phyloP scores from a whole-genome alignment of 1,140 invertebrate genomes.

The Heliconius himera region DNA sequence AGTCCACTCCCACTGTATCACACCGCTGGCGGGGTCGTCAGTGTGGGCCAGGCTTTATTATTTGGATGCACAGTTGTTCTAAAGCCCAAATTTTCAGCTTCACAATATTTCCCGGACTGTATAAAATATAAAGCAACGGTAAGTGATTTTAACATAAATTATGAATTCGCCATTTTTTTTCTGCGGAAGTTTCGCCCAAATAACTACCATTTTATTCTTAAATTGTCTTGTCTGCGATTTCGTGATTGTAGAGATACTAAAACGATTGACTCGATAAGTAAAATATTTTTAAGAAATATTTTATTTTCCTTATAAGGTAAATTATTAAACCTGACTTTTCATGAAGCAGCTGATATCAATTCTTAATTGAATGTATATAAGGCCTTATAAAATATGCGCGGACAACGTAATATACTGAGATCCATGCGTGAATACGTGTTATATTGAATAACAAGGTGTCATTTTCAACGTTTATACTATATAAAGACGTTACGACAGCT shows the following conservation, averaged over 20 bases:
- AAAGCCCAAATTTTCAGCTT: slow-evolving; percentile 96
- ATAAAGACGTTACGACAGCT: no score
- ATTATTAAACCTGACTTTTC: no score
- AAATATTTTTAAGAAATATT: no score
- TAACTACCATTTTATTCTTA: no score
- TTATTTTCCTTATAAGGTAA: no score
- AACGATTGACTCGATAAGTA: no score
- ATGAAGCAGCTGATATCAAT: not conserved
- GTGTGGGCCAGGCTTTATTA: slow-evolving; percentile 91
- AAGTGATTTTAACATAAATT: slow-evolving; percentile 33
- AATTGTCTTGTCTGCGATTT: no score
- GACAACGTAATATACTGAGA: not conserved
- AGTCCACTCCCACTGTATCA: slow-evolving; percentile 97
- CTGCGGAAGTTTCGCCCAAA: not conserved
- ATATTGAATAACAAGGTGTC: not conserved
- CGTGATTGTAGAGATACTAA: no score
- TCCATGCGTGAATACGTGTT: no score
- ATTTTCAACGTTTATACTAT: slow-evolving; percentile 1
- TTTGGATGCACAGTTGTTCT: slow-evolving; percentile 92
- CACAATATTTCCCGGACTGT: slow-evolving; percentile 96
- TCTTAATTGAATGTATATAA: not conserved
- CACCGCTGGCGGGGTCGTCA: slow-evolving; percentile 94
- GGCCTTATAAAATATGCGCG: not conserved
- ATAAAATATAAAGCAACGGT: slow-evolving; percentile 97
- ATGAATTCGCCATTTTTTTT: not conserved